Evolutionary conservation across 2,797 vertebrate genomes (phyloP).

Genomic region (Lepus oiostolus): DNA sequence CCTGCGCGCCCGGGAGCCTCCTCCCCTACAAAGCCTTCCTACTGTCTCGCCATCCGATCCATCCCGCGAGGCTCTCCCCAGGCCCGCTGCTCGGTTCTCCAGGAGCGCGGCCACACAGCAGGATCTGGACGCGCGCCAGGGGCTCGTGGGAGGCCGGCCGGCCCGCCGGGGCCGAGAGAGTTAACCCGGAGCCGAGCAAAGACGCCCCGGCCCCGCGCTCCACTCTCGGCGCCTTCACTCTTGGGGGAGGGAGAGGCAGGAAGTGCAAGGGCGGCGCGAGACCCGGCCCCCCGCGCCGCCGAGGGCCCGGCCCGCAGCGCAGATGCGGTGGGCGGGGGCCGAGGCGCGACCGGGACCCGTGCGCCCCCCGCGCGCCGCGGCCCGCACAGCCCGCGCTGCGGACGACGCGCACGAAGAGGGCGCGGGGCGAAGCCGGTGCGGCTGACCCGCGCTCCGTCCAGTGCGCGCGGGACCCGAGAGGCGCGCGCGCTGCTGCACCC

Average conservation of each 20-base stretch:
- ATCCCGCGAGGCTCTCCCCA: not conserved
- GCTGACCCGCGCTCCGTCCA: not conserved
- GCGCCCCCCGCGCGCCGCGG: not conserved
- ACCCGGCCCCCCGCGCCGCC: not conserved
- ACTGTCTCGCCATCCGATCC: too few relatives aligned
- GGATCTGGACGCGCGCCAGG: not conserved
- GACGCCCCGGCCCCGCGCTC: conserved; percentile 43
- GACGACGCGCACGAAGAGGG: too few relatives aligned
- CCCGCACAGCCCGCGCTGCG: not conserved
- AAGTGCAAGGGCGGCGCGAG: conserved; percentile 51
- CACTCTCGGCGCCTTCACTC: conserved; percentile 5
- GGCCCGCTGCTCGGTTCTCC: not conserved
- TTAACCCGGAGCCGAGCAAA: conserved; percentile 2
- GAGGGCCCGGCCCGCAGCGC: not conserved
- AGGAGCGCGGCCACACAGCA: not conserved
- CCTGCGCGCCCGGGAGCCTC: not conserved
- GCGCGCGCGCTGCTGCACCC: not conserved
- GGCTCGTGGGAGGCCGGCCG: conserved; percentile 35
- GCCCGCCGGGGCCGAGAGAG: conserved; percentile 32
- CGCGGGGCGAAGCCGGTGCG: not conserved
- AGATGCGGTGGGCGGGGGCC: not conserved
- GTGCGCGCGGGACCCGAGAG: not conserved
- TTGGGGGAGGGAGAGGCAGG: conserved; percentile 67
- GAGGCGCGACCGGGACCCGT: not conserved
- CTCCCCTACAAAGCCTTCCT: not conserved